Conservation (phyloP, 35 echinoderm and acorn worm species). For the Heliocidaris erythrogramma region DNA sequence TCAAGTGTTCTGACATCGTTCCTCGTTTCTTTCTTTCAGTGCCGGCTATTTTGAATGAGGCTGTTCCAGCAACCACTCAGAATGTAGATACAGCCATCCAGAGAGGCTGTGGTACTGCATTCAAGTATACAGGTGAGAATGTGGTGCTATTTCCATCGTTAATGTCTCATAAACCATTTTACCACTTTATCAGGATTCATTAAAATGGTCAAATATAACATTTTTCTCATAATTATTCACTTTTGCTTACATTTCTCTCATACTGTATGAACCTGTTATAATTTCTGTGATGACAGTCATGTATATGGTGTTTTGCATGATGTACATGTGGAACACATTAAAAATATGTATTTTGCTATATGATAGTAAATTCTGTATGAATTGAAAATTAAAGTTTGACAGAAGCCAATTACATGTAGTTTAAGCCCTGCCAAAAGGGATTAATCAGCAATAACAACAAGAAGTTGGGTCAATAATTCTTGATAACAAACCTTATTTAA, state of each 20-base stretch:
- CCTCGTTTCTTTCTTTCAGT: conserved; percentile 50
- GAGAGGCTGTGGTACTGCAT: conserved; percentile 76
- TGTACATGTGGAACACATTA: no score
- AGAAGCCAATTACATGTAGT: neutral
- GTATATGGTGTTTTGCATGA: no score
- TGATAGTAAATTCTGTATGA: no score
- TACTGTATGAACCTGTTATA: no score
- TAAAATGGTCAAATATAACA: neutral
- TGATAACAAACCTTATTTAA: neutral
- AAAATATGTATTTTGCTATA: no score
- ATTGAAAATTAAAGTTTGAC: no score
- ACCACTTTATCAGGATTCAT: neutral
- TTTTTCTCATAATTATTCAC: no score
- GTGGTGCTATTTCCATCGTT: neutral
- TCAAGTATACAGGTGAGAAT: conserved; percentile 89
- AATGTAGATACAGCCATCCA: conserved; percentile 95
- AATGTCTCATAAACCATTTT: neutral
- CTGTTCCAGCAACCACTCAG: conserved; percentile 97
- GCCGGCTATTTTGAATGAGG: conserved; percentile 98
- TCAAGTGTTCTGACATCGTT: neutral
- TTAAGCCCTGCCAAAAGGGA: neutral
- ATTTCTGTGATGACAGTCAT: no score
- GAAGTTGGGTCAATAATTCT: no score
- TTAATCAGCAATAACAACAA: neutral
- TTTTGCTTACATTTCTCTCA: no score